A percentile compares a stretch with the other conserved stretches of the same genome.
phyloP scores from a whole-genome alignment of 2,888 invertebrate species.

The Agrochola circellaris region DNA sequence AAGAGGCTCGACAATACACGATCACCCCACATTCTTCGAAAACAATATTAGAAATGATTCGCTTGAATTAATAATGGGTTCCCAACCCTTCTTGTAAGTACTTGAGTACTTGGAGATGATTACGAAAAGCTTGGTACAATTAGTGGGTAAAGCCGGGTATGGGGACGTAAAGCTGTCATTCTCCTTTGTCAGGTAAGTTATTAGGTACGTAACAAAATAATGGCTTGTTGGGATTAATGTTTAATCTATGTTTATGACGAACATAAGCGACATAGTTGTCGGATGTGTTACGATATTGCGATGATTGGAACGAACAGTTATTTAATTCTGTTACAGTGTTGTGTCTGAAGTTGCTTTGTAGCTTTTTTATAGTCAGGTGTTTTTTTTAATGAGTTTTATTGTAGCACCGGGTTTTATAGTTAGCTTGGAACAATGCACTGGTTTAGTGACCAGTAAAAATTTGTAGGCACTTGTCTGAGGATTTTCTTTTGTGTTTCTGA shows the following conservation, averaged over 20 bases:
- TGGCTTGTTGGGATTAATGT: conserved; percentile 66
- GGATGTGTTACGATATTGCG: conserved; percentile 33
- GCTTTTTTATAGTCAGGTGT: conserved; percentile 11
- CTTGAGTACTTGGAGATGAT: conserved; percentile 58
- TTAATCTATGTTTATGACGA: conserved; percentile 69
- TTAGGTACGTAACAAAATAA: conserved; percentile 66
- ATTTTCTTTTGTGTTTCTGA: conserved; percentile 15
- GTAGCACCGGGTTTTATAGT: conserved; percentile 24
- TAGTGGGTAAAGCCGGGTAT: conserved; percentile 60
- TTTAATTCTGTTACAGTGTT: conserved; percentile 52
- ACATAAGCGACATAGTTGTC: conserved; percentile 64
- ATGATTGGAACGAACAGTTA: conserved; percentile 59
- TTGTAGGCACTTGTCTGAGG: neutral
- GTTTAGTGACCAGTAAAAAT: conserved; percentile 9
- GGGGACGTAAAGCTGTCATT: conserved; percentile 62
- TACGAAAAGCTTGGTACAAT: conserved; percentile 61
- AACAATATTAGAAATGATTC: conserved; percentile 60
- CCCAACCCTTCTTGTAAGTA: conserved; percentile 54
- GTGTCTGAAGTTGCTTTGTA: conserved; percentile 42
- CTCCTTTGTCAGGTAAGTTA: conserved; percentile 67
- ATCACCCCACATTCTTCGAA: conserved; percentile 46
- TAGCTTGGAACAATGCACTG: conserved; percentile 20
- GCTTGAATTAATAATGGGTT: conserved; percentile 53
- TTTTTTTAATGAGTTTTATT: conserved; percentile 36
- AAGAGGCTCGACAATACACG: conserved; percentile 29